These are phyloP conservation scores for Chesias legatella DNA, from an alignment of 2,888 invertebrate genomes.

Conservation along the genomic window DNA sequence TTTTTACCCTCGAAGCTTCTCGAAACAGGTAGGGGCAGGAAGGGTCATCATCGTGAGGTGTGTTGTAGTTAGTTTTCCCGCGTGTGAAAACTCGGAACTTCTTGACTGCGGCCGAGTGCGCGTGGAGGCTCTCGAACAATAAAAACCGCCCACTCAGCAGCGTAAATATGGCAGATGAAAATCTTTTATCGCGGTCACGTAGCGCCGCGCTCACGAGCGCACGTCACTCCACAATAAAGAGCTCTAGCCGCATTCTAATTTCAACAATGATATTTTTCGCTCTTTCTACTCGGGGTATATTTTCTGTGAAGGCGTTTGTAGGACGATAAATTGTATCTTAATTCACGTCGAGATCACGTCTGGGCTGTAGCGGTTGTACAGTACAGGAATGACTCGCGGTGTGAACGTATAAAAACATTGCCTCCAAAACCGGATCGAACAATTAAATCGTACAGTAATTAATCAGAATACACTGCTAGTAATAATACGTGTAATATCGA, in stretches of 20 bases:
- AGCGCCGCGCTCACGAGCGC: slow-evolving; percentile 75
- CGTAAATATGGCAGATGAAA: slow-evolving; percentile 80
- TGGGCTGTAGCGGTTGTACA: slow-evolving; percentile 42
- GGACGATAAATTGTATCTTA: slow-evolving; percentile 60
- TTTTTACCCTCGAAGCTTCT: slow-evolving; percentile 41
- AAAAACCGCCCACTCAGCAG: slow-evolving; percentile 78
- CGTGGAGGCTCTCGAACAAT: slow-evolving; percentile 72
- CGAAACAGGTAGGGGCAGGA: no score
- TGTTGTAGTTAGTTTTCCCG: slow-evolving; percentile 53
- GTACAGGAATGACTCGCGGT: slow-evolving; percentile 64
- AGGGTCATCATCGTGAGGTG: slow-evolving; percentile 15
- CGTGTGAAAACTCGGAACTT: slow-evolving; percentile 72
- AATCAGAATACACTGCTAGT: slow-evolving; percentile 68
- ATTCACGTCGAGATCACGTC: slow-evolving; percentile 62
- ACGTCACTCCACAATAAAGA: slow-evolving; percentile 76
- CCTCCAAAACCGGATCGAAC: slow-evolving; percentile 59
- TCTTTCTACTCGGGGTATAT: slow-evolving; percentile 50
- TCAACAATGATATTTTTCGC: slow-evolving; percentile 71
- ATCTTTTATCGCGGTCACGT: slow-evolving; percentile 81
- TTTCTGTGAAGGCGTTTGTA: slow-evolving; percentile 50
- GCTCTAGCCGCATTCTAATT: slow-evolving; percentile 76
- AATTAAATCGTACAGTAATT: slow-evolving; percentile 67
- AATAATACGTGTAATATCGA: slow-evolving; percentile 75
- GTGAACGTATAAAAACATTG: slow-evolving; percentile 62
- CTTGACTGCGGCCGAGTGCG: slow-evolving; percentile 51